Base-by-base conservation (phyloP, 2,888 invertebrate species). In the Pasiphila rectangulata region DNA sequence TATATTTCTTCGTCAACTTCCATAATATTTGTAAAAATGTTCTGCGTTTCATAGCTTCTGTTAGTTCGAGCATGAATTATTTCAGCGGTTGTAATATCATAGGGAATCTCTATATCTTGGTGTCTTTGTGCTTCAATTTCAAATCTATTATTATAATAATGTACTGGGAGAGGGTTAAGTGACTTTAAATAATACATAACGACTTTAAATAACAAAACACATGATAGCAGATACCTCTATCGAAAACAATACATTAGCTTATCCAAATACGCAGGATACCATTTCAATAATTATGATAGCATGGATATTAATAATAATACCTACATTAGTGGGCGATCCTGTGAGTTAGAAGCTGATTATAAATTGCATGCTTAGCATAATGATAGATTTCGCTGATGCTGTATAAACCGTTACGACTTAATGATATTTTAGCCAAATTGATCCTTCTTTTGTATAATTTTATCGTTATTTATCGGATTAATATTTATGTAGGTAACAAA, bases 281-380 rank as follows among this genome's bases (percentile, higher is more conserved):
- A 7, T 49, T 56, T 51, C 48, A 54, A 61, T 69, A 63, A 67
- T 67, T 64, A 60, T 62, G 53, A 46, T 54, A 53, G 56, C 39
- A 34, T 19, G 65, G 69, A 56, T 45, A 47, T 36, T 60, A 49
- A 64, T n/a, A 60, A 67, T 69, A 58, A 59, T 46, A 59, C n/a
- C n/a, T n/a, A n/a, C 56, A 60, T 67, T 63, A 63, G 51, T 57
- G 56, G 54, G 53, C 46, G 48, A 46, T 35, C 36, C 42, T 49
- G 39, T 46, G 46, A 61, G 57, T 57, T 52, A 61, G 59, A 52
- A 56, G 51, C 54, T 54, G 54, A 52, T 54, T 64, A 64, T 69
- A 59, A 65, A 69, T 69, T 56, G 36, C 27, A 34, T 40, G 32
- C 27, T 58, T 56, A 46, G 46, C 56, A 58, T 58, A 50, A 41